phyloP scores from a whole-genome alignment of 2,113 vertebrate genomes.

The Gorsachius goisagi region DNA sequence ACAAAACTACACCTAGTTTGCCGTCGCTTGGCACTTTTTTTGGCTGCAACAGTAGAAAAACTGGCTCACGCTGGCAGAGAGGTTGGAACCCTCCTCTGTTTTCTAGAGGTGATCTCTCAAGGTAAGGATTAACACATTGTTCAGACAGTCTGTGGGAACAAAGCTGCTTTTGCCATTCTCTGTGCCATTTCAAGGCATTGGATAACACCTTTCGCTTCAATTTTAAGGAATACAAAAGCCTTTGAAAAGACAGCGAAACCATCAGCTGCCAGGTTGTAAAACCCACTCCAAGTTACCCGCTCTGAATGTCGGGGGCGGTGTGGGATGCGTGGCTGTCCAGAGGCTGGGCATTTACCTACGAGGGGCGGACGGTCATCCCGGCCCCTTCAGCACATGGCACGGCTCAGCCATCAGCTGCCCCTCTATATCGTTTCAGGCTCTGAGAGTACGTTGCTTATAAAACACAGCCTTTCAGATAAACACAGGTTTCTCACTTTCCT shows the following conservation, averaged over 20 bases:
- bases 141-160: background rate
- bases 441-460: background rate
- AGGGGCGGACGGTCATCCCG: background rate
- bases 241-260: background rate
- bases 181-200: background rate
- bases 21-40: constrained; percentile 24
- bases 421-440: background rate
- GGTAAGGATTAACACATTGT: constrained; percentile 19
- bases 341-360: background rate
- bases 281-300: background rate
- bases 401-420: background rate
- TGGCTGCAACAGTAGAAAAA: constrained; percentile 58
- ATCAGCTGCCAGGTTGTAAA: background rate
- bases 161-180: constrained; percentile 9
- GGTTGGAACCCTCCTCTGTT: constrained; percentile 5
- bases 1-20: constrained; percentile 8
- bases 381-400: background rate
- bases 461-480: background rate
- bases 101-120: constrained; percentile 36
- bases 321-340: accelerated
- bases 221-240: background rate
- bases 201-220: background rate
- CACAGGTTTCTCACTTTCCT: background rate
- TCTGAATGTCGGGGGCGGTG: background rate
- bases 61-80: background rate